Evolutionary conservation across 2,888 invertebrate species (phyloP), one percentile per base, ranked within the genome.

Genomic region (Cheilosia grossa): DNA sequence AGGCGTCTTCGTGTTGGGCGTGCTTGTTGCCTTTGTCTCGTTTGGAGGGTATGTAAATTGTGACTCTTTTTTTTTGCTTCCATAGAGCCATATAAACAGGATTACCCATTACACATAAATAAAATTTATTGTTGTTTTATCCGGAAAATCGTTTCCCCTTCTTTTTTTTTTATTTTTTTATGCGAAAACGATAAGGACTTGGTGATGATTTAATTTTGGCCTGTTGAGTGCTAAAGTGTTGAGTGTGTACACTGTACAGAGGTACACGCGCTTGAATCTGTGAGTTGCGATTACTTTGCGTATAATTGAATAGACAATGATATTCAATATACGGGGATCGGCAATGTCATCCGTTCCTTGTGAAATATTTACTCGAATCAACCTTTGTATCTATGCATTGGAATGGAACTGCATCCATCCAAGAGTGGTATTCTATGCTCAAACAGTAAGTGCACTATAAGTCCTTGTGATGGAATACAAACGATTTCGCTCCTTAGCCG

Each of bases 391-490:
- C 6, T 24, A 6, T 51, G 51, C 24, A 37, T 37, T 37, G 21
- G 72, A 61, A 42, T 54, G 30, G 21, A 72, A 70, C 66, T 58
- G 47, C 51, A 66, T 70, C 58, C 30, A 17, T 51, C 4, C n/a
- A 19, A 24, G 37, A 42, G 63, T 51, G n/a, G 47, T 72, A 51
- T 51, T 66, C 59, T 59, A 51, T 30, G 74, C 40, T 70, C 17
- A 5, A 56, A 49, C 33, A 33, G 67, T 73, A 82, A 82, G 82
- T 79, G 82, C 79, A 82, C 82, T 66, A 42, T 78, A 73, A 72
- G 79, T 63, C 67, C 79, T 83, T 80, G 64, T 54, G 64, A 74
- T 53, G 80, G 74, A 33, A 83, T 64, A 70, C 80, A 75, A 83
- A 69, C 64, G 74, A 80, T 75, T 80, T 75, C 80, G 51, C 70